phyloP scores from a whole-genome alignment of 2,797 vertebrate genomes.

The Falco peregrinus region DNA sequence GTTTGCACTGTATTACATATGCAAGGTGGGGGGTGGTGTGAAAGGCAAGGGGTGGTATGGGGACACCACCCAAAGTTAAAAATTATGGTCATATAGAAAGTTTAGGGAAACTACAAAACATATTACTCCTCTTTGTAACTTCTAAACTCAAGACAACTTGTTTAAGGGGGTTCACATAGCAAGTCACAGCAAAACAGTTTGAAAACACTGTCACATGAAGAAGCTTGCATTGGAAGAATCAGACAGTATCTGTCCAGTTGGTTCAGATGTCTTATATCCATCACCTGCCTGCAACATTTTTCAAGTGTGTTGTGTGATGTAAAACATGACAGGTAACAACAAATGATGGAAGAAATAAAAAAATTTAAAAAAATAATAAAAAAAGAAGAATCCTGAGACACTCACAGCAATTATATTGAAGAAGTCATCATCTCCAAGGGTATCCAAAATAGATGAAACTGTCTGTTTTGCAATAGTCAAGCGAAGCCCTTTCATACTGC shows the following conservation, averaged over 20 bases:
- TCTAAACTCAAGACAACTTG: background rate
- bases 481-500: conserved; percentile 97
- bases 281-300: background rate
- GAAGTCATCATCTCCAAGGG: conserved; percentile 96
- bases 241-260: background rate
- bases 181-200: background rate
- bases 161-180: background rate
- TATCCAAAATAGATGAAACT: conserved; percentile 97
- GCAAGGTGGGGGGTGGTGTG: background rate
- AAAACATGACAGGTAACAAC: background rate
- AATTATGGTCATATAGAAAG: background rate
- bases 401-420: conserved; percentile 98
- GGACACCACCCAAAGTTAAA: background rate
- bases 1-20: background rate
- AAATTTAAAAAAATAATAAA: background rate
- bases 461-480: conserved; percentile 96
- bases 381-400: conserved; percentile 26
- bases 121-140: background rate
- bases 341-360: background rate
- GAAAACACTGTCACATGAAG: background rate
- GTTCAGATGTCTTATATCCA: background rate
- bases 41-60: fast-evolving
- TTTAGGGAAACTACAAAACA: background rate
- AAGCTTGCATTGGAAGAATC: background rate
- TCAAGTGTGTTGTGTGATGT: background rate